phyloP scores from a whole-genome alignment of 2,888 invertebrate species.

The Athalia circularis region DNA sequence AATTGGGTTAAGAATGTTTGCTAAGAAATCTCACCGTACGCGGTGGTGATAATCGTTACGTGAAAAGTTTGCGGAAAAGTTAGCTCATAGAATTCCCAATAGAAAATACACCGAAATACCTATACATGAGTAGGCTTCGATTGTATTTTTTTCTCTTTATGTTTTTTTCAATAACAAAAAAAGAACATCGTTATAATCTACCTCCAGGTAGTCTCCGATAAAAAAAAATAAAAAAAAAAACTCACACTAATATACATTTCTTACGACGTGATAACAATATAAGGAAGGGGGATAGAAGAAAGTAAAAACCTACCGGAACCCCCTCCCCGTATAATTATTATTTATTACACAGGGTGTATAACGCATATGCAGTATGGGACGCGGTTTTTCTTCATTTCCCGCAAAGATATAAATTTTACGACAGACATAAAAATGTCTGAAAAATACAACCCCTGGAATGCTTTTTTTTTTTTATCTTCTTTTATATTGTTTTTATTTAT shows the following conservation, averaged over 20 bases:
- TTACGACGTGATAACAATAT: background rate
- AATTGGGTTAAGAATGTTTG: constrained; percentile 23
- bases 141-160: background rate
- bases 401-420: constrained; percentile 12
- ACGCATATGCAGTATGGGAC: background rate
- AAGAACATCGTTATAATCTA: too few species aligned
- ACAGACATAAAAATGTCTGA: background rate
- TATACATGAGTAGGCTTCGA: background rate
- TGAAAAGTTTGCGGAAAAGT: background rate
- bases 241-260: too few species aligned
- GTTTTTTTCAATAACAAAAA: background rate
- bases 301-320: background rate
- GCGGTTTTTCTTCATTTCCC: constrained; percentile 18
- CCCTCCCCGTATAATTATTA: constrained; percentile 12
- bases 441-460: background rate
- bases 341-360: background rate
- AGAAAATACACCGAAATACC: too few species aligned
- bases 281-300: too few species aligned
- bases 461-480: too few species aligned
- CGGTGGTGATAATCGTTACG: background rate
- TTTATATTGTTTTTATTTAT: too few species aligned
- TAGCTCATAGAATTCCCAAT: background rate
- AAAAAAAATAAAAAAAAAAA: too few species aligned
- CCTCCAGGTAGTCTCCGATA: too few species aligned
- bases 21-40: background rate